Evolutionary conservation across 2,888 invertebrate species (phyloP), one percentile per base, ranked within the genome.

Genomic region (Colostygia pectinataria): DNA sequence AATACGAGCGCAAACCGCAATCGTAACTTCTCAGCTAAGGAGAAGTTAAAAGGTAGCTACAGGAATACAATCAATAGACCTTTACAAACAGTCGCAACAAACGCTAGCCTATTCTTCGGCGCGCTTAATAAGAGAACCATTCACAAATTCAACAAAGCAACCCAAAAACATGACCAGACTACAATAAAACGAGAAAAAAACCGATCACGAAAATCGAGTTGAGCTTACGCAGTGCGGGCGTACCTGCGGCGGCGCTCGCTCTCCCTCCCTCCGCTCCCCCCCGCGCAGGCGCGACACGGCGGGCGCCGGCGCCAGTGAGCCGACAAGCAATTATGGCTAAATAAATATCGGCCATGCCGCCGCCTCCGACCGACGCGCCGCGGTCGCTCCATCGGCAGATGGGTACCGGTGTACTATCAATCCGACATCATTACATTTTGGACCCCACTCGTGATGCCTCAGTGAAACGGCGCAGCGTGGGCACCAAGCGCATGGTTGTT

Each of bases 251-350:
- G 78, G 41, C 53, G 41, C 42, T 60, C 62, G 57, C 55, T 59
- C 53, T 61, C 67, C 59, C 63, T 61, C 60, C 59, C 54, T 59
- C 54, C 63, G 65, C 60, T 61, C 62, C 60, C 61, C 63, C 61
- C 73, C 67, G 71, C 69, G 48, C 74, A 46, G 83, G 74, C 84
- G 81, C 83, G 85, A 78, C 84, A 71, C 77, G 84, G 84, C 89
- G 85, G 86, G 86, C 89, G 88, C 89, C 88, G 89, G 88, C 88
- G 88, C 89, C 88, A 85, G 77, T 66, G 81, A 75, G 83, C 86
- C 88, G 88, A 83, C 86, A 81, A 85, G 87, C 87, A 89, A 88
- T 88, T 88, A 88, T 87, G 87, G 86, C 85, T 88, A 89, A 88
- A 89, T 89, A 89, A 88, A 89, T 89, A 88, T 87, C 87, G 83